These are phyloP conservation scores for Ichneumon xanthorius DNA, from an alignment of 2,888 invertebrate species.

Conservation along the genomic window DNA sequence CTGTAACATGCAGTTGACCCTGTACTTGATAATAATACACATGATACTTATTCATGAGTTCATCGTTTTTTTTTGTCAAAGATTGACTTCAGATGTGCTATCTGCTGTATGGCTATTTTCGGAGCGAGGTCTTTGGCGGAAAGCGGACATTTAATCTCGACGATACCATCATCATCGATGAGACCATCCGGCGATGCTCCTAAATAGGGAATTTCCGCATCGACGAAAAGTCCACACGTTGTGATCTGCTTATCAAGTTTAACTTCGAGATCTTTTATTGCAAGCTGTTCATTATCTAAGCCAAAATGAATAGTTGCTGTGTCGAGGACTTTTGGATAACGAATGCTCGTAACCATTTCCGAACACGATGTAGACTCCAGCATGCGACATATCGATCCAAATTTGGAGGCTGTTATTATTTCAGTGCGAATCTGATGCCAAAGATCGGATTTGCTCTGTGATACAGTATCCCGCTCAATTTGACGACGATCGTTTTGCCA, in stretches of 20 bases:
- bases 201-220: slow-evolving; percentile 64
- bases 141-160: slow-evolving; percentile 71
- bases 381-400: slow-evolving; percentile 64
- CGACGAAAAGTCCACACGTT: slow-evolving; percentile 73
- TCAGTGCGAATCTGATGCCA: slow-evolving; percentile 43
- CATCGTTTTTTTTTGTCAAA: slow-evolving; percentile 37
- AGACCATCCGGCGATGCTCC: slow-evolving; percentile 73
- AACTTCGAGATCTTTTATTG: slow-evolving; percentile 17
- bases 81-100: slow-evolving; percentile 3
- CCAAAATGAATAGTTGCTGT: no score
- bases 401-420: slow-evolving; percentile 67
- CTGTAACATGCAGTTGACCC: slow-evolving; percentile 70
- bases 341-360: slow-evolving; percentile 56
- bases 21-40: slow-evolving; percentile 70
- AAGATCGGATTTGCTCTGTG: slow-evolving; percentile 18
- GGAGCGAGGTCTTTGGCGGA: slow-evolving; percentile 51
- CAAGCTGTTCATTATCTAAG: no score
- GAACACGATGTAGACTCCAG: slow-evolving; percentile 55
- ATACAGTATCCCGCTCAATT: slow-evolving; percentile 40
- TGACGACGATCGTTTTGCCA: slow-evolving; percentile 13
- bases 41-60: slow-evolving; percentile 61
- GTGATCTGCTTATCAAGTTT: slow-evolving; percentile 50
- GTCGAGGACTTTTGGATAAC: no score
- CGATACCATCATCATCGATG: slow-evolving; percentile 66
- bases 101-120: background rate